Percentiles rank a stretch among this genome's conserved stretches.
phyloP scores from a whole-genome alignment of 2,797 vertebrate genomes.

The Sebastes taczanowskii region DNA sequence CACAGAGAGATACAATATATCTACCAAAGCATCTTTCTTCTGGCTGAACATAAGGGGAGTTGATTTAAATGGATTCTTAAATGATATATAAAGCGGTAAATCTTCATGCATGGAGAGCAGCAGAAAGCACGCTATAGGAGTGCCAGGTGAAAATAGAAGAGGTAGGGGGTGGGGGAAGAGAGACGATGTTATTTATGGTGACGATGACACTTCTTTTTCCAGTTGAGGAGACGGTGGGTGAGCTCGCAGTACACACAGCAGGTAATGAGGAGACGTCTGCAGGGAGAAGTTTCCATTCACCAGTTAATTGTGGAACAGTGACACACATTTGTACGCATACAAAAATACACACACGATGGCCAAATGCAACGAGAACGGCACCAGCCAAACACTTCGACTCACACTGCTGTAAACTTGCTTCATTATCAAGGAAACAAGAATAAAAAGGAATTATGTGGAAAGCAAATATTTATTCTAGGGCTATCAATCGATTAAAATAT shows the following conservation, averaged over 20 bases:
- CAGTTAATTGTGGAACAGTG: slow-evolving; percentile 55
- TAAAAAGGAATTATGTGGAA: background rate
- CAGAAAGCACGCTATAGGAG: slow-evolving; percentile 23
- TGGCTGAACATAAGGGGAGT: slow-evolving; percentile 46
- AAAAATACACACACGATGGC: slow-evolving; percentile 3
- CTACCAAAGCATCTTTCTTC: slow-evolving; percentile 26
- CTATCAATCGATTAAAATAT: too few relatives aligned
- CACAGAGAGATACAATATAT: slow-evolving; percentile 10
- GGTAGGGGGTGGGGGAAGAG: background rate
- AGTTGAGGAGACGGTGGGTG: slow-evolving; percentile 37
- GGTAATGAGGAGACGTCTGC: slow-evolving; percentile 59
- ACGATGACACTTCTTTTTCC: slow-evolving; percentile 64
- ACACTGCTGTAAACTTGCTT: background rate
- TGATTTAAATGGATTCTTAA: slow-evolving; percentile 63
- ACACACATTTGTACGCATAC: slow-evolving; percentile 16
- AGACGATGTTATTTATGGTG: slow-evolving; percentile 67
- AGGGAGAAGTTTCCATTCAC: slow-evolving; percentile 53
- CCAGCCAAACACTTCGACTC: background rate
- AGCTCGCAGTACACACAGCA: slow-evolving; percentile 40
- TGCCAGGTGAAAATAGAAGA: slow-evolving; percentile 49
- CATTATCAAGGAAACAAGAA: slow-evolving; percentile 2
- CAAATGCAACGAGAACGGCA: background rate
- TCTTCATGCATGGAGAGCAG: slow-evolving; percentile 41
- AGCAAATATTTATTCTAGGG: background rate
- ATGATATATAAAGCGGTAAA: slow-evolving; percentile 68